phyloP scores from a whole-genome alignment of 2,113 vertebrate species.

The Narcine bancroftii region DNA sequence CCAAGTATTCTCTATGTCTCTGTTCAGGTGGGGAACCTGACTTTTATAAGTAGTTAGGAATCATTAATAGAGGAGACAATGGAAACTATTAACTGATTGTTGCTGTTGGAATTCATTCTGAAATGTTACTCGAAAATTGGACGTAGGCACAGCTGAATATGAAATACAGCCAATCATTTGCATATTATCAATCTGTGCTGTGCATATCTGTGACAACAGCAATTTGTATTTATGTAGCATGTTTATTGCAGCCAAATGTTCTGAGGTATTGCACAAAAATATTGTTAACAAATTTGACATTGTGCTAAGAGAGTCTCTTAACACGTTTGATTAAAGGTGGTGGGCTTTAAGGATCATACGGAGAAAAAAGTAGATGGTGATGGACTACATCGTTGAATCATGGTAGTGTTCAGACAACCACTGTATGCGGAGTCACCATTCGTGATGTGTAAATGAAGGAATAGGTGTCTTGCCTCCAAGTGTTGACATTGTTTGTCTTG shows the following conservation, averaged over 20 bases:
- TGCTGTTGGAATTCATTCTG: background rate
- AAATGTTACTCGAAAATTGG: background rate
- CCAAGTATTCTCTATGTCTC: background rate
- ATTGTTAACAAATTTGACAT: too few species aligned
- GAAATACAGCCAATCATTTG: background rate
- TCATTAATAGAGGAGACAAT: background rate
- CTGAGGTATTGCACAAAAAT: too few species aligned
- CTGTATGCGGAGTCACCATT: too few species aligned
- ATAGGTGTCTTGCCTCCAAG: background rate
- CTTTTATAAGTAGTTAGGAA: background rate
- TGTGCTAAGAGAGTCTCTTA: too few species aligned
- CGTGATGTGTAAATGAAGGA: background rate
- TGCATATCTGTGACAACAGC: too few species aligned
- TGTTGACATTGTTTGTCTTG: background rate
- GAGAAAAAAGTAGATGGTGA: background rate
- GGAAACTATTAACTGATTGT: background rate
- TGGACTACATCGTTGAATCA: background rate
- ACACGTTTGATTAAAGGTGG: too few species aligned
- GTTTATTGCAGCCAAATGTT: too few species aligned
- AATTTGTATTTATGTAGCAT: too few species aligned
- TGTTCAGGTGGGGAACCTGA: background rate
- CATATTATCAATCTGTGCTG: background rate
- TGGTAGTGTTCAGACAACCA: background rate
- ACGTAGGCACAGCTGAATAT: background rate
- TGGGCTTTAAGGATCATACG: too few species aligned